A percentile compares a stretch with the other conserved stretches of the same genome.
Conservation (phyloP, 2,113 vertebrate species). For the Eleginops maclovinus region DNA sequence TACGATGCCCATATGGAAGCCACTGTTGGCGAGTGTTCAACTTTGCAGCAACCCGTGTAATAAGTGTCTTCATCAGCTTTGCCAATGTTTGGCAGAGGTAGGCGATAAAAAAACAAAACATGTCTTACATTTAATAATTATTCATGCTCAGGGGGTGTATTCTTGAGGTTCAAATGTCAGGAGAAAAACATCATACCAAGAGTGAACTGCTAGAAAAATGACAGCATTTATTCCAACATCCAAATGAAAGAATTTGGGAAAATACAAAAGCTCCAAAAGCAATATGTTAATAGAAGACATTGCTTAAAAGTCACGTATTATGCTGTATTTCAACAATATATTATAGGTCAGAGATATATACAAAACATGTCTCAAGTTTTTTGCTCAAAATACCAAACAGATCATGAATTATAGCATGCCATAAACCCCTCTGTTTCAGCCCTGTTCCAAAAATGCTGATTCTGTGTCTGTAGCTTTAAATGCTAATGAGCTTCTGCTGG, state of each 20-base stretch:
- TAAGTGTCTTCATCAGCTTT: neutral
- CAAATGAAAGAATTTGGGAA: no score
- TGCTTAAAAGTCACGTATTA: no score
- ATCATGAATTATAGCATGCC: no score
- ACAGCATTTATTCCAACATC: neutral
- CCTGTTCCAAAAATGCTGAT: no score
- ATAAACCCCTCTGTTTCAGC: no score
- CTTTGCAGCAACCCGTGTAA: neutral
- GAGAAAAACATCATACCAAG: neutral
- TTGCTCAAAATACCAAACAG: no score
- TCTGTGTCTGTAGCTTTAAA: no score
- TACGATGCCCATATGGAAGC: neutral
- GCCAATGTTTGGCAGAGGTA: neutral
- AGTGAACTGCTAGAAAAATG: neutral
- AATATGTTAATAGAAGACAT: neutral
- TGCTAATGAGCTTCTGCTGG: no score
- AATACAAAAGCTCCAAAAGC: neutral
- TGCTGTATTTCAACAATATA: no score
- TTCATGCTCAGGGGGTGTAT: neutral
- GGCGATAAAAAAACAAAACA: neutral
- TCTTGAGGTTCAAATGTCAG: no score
- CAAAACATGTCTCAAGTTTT: no score
- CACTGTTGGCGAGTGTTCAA: neutral
- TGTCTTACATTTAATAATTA: neutral
- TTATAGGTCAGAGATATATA: no score